phyloP scores from a whole-genome alignment of 2,113 vertebrate genomes.

The Megaceryle torquata region DNA sequence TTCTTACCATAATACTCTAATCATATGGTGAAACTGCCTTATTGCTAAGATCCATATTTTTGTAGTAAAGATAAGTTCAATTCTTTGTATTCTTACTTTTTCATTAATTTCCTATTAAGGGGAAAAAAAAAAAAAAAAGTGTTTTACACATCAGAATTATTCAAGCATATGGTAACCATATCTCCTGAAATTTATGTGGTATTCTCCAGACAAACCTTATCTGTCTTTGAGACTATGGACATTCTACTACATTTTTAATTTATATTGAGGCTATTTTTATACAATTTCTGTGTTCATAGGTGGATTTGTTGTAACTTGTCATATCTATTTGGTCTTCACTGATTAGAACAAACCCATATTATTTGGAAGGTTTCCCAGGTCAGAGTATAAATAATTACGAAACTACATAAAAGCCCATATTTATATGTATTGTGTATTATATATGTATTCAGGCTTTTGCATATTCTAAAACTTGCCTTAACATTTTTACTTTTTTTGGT shows the following conservation, averaged over 20 bases:
- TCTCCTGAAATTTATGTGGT: background rate
- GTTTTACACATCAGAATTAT: slow-evolving; percentile 9
- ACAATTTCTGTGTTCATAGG: background rate
- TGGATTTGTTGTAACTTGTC: background rate
- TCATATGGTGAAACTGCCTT: background rate
- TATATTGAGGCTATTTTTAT: background rate
- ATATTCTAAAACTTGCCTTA: background rate
- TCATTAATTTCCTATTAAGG: slow-evolving; percentile 33
- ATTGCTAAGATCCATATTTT: background rate
- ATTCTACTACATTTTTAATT: background rate
- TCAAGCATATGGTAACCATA: slow-evolving; percentile 34
- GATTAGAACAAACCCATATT: background rate
- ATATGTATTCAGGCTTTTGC: background rate
- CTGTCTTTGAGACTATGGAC: background rate
- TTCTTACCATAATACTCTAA: background rate
- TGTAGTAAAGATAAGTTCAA: background rate
- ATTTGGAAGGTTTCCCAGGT: background rate
- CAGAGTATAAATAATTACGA: background rate
- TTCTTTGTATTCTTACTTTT: slow-evolving; percentile 23
- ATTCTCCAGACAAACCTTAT: slow-evolving; percentile 14
- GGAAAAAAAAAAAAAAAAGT: background rate
- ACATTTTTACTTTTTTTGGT: background rate
- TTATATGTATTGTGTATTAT: background rate
- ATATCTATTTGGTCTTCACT: background rate
- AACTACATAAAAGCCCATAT: background rate